phyloP scores from a whole-genome alignment of 2,797 vertebrate species.

The Borostomias antarcticus region DNA sequence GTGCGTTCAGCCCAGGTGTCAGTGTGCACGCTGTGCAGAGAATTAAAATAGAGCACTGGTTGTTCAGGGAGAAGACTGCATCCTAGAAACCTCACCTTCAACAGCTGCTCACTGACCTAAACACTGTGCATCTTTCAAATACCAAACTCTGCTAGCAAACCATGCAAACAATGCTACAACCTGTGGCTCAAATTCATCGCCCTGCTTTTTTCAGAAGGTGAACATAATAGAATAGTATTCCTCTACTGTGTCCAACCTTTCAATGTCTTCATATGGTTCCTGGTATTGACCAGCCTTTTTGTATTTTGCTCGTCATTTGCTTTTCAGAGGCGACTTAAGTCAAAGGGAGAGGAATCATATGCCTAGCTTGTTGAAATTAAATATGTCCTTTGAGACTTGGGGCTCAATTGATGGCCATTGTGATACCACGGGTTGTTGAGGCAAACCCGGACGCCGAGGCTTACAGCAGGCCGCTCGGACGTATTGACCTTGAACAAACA shows the following conservation, averaged over 20 bases:
- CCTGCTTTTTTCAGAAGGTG: too few relatives aligned
- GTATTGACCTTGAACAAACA: conserved; percentile 48
- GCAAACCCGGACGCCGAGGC: not conserved
- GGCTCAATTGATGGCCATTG: not conserved
- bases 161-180: not conserved
- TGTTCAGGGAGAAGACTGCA: conserved; percentile 64
- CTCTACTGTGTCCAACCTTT: too few relatives aligned
- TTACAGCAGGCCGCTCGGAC: not conserved
- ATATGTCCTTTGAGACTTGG: conserved; percentile 2
- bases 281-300: not conserved
- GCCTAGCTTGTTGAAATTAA: not conserved
- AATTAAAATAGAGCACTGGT: conserved; percentile 66
- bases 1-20: conserved; percentile 63
- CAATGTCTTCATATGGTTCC: too few relatives aligned
- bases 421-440: not conserved
- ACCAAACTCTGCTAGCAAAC: conserved; percentile 39
- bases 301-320: not conserved
- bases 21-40: conserved; percentile 55
- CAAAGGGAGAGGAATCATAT: not conserved
- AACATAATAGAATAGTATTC: too few relatives aligned
- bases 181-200: too few relatives aligned
- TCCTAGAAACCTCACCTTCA: conserved; percentile 67
- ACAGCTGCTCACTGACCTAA: conserved; percentile 60
- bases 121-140: conserved; percentile 43
- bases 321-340: not conserved